phyloP scores from a whole-genome alignment of 2,888 invertebrate genomes.

The Agonopterix alstromeriana region DNA sequence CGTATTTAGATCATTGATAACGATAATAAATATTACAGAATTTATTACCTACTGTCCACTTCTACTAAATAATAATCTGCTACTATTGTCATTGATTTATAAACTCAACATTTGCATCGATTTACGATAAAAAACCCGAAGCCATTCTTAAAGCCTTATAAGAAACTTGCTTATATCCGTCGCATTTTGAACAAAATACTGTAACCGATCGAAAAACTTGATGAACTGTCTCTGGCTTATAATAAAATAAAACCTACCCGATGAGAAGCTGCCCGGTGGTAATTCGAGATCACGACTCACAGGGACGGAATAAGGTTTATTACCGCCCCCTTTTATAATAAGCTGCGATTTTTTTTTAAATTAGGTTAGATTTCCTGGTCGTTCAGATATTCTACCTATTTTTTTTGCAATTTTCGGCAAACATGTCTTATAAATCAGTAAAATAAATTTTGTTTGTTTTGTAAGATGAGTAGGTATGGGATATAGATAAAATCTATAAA shows the following conservation, averaged over 20 bases:
- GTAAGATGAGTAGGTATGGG: too few relatives aligned
- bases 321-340: background rate
- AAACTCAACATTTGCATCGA: too few relatives aligned
- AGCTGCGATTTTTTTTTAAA: background rate
- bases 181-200: slow-evolving; percentile 7
- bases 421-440: too few relatives aligned
- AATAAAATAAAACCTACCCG: slow-evolving; percentile 41
- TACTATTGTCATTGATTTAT: background rate
- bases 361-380: background rate
- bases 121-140: too few relatives aligned
- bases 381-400: background rate
- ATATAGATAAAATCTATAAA: too few relatives aligned
- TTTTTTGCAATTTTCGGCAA: too few relatives aligned
- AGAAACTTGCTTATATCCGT: slow-evolving; percentile 1
- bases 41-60: too few relatives aligned
- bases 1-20: too few relatives aligned
- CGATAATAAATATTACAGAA: too few relatives aligned
- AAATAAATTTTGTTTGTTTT: too few relatives aligned
- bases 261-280: slow-evolving; percentile 37
- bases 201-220: slow-evolving; percentile 29
- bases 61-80: too few relatives aligned
- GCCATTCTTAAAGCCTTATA: background rate
- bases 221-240: slow-evolving; percentile 39
- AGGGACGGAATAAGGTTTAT: slow-evolving; percentile 3
- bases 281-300: slow-evolving; percentile 50